Conservation (phyloP, 2,797 vertebrate genomes). For the Botia kubotai region DNA sequence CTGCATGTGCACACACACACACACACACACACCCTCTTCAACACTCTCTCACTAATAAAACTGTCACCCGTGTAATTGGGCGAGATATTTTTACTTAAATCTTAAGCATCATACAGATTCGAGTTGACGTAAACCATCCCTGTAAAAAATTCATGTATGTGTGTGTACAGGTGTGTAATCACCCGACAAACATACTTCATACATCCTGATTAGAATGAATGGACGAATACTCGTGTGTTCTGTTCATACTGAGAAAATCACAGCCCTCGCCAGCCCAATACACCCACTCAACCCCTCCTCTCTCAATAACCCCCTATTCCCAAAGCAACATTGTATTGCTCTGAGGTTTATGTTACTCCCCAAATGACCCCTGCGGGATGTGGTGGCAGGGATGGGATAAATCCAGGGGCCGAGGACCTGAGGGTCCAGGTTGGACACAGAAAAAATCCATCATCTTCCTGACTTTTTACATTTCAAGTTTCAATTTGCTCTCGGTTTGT, state of each 20-base stretch:
- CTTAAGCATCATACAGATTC: slow-evolving; percentile 37
- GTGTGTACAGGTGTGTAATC: slow-evolving; percentile 21
- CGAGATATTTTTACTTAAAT: slow-evolving; percentile 40
- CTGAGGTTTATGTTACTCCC: not conserved
- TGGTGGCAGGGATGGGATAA: not conserved
- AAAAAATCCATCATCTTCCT: not conserved
- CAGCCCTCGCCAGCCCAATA: slow-evolving; percentile 55
- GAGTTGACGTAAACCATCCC: slow-evolving; percentile 28
- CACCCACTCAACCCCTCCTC: slow-evolving; percentile 3
- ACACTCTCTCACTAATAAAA: slow-evolving; percentile 33
- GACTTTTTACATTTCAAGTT: not conserved
- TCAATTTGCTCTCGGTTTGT: not conserved
- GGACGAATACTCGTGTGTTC: slow-evolving; percentile 71
- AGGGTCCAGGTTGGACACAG: no score
- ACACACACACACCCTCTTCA: not conserved
- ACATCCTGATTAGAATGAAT: slow-evolving; percentile 73
- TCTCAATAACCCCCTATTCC: not conserved
- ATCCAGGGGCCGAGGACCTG: not conserved
- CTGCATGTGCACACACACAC: slow-evolving; percentile 31
- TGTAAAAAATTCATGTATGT: slow-evolving; percentile 12
- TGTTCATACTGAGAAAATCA: slow-evolving; percentile 71
- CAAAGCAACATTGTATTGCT: slow-evolving; percentile 22
- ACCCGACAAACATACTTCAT: slow-evolving; percentile 57
- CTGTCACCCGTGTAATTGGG: slow-evolving; percentile 38
- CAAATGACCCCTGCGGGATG: not conserved